Base-by-base conservation (phyloP, 1,140 invertebrate species). In the Hetaerina americana region DNA sequence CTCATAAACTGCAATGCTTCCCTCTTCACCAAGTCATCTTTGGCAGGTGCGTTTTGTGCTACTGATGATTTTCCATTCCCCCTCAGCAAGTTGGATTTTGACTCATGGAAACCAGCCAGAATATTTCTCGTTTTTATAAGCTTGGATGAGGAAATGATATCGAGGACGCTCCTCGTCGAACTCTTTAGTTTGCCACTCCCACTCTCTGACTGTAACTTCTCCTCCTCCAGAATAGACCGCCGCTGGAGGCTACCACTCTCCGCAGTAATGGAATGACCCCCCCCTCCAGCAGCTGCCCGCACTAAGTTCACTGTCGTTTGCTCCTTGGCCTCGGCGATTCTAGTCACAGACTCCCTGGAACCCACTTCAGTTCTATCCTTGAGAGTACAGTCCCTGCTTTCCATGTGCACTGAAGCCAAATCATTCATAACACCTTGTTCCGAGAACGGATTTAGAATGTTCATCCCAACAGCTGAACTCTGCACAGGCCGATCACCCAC, bases 1-100 rank as follows among this genome's bases (percentile, higher is more conserved):
- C 92, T 84, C 97, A 99, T 99, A 79, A 99, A 98, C 80, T 94
- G 90, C 10, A 95, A 75, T 0, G 93, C 92, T 78, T 94, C 91
- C 74, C 86, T 85, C 75, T 90, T 87, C 87, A 78, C 73, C 77
- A 79, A 25, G 81, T 82, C 40, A 72, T 72, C 78, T n/a, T 57
- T 12, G 2, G 40, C 22, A 3, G 22, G 3, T 57, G 40, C 10
- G 15, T 57, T 57, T 12, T 12, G 40, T 12, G 3, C 40, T 1
- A 10, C 10, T 10, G 15, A 12, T 12, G 40, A 57, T 57, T 57
- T n/a, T 18, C 40, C 40, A 57, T 57, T 18, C 15, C 15, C 15
- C 12, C 27, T 68, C 25, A 68, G 18, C 67, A 68, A 28, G 12
- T 68, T 68, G 15, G 25, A 26, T 24, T 68, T 68, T 10, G 67